A percentile compares a stretch with the other conserved stretches of the same genome.
Evolutionary conservation across 1,140 invertebrate genomes (phyloP).

Genomic region (Helicoverpa armigera): DNA sequence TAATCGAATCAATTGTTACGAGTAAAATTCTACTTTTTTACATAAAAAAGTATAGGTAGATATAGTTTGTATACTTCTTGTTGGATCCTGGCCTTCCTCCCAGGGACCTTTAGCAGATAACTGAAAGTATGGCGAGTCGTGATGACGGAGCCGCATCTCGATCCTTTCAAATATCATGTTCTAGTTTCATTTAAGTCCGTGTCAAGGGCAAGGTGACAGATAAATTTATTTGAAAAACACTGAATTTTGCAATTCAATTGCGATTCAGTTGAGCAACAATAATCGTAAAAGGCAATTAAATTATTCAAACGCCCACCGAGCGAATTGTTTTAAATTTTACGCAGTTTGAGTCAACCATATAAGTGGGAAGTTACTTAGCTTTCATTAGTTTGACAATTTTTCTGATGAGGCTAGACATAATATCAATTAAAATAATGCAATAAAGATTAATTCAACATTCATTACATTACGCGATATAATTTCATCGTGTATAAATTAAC

Average conservation of each 20-base stretch:
- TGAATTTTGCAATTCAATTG: slow-evolving; percentile 23
- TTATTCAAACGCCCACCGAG: slow-evolving; percentile 27
- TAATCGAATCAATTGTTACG: neutral
- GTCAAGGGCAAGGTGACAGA: slow-evolving; percentile 41
- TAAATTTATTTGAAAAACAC: slow-evolving; percentile 34
- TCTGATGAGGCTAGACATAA: neutral
- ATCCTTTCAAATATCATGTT: slow-evolving; percentile 45
- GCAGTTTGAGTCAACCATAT: neutral
- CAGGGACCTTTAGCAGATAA: slow-evolving; percentile 23
- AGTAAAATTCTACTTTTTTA: neutral
- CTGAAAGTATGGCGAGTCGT: slow-evolving; percentile 38
- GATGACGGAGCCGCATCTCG: slow-evolving; percentile 29
- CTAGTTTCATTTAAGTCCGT: slow-evolving; percentile 36
- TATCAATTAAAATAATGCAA: neutral
- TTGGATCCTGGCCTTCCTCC: slow-evolving; percentile 24
- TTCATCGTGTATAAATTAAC: neutral
- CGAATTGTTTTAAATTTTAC: neutral
- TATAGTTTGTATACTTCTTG: neutral
- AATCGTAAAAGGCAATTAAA: slow-evolving; percentile 31
- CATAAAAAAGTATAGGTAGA: neutral
- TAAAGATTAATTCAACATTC: neutral
- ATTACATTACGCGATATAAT: too few relatives aligned
- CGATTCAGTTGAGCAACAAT: neutral
- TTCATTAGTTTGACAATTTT: neutral
- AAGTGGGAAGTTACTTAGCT: neutral